These are phyloP conservation scores for Euwallacea fornicatus DNA, from an alignment of 1,140 invertebrate genomes.

Conservation along the genomic window DNA sequence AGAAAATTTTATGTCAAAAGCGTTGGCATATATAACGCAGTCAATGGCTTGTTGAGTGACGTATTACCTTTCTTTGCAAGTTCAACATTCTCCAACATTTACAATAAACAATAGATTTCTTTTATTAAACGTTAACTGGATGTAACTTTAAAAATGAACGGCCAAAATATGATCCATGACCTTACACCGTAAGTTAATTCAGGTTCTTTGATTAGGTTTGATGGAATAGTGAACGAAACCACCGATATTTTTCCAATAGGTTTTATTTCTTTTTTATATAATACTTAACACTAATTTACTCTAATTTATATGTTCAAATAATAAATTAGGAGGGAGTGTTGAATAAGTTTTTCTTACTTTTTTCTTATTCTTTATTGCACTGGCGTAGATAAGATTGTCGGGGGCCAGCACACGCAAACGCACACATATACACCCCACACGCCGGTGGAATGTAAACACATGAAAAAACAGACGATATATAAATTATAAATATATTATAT, in stretches of 20 bases:
- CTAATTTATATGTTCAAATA: slow-evolving; percentile 50
- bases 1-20: no score
- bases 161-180: no score
- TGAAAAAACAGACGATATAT: slow-evolving; percentile 52
- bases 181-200: no score
- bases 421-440: slow-evolving; percentile 49
- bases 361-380: slow-evolving; percentile 47
- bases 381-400: slow-evolving; percentile 51
- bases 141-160: no score
- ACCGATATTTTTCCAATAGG: slow-evolving; percentile 36
- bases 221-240: no score
- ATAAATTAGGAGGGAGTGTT: slow-evolving; percentile 51
- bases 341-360: slow-evolving; percentile 42
- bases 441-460: slow-evolving; percentile 51
- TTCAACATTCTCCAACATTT: no score
- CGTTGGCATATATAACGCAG: no score
- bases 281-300: slow-evolving; percentile 51
- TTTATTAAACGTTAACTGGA: no score
- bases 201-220: no score
- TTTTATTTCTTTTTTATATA: slow-evolving; percentile 50
- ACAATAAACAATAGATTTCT: no score
- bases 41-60: no score
- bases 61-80: no score
- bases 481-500: slow-evolving; percentile 54
- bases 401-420: slow-evolving; percentile 40